Evolutionary conservation across 2,888 invertebrate species (phyloP), one percentile per base, ranked within the genome.

Genomic region (Cyaniris semiargus): DNA sequence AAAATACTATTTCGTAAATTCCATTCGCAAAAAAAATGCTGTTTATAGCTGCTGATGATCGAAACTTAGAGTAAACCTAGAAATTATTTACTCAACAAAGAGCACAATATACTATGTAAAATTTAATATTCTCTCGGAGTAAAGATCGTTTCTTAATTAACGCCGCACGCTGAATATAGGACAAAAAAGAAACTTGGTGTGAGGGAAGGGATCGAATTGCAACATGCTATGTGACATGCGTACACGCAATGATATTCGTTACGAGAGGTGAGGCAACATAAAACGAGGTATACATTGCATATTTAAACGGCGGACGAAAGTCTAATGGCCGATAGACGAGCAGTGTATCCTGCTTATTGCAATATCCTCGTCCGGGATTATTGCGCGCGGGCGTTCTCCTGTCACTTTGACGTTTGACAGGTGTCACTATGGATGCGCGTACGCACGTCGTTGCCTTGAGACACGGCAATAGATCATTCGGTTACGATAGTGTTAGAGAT

Each of bases 381-480:
- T 89, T 85, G 84, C 86, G 87, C 88, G 87, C 91, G 90, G 91
- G 92, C 91, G 92, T 89, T 88, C 89, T 85, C 83, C 85, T 87
- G 88, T 91, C 91, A 89, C 79, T 80, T 77, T 87, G 90, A 91
- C 90, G 90, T 86, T 84, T 93, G 93, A 93, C 93, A 93, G 92
- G 91, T 93, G 93, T 93, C 93, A 92, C 87, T 84, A 86, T 86
- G 83, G 88, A 85, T 86, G 87, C 86, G 88, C 88, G 86, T 84
- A 85, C 90, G 88, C 91, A 88, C 83, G 84, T 85, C 86, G 84
- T 83, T 86, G 84, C 83, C 85, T 84, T 84, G 84, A 85, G 81
- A 81, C 82, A 81, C 78, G 86, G 84, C 86, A 87, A 91, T 90
- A 90, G 91, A 93, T 92, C 91, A 90, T 92, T 88, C 88, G 86